Evolutionary conservation across 2,888 invertebrate species (phyloP).

Genomic region (Chalcosyrphus nemorum): DNA sequence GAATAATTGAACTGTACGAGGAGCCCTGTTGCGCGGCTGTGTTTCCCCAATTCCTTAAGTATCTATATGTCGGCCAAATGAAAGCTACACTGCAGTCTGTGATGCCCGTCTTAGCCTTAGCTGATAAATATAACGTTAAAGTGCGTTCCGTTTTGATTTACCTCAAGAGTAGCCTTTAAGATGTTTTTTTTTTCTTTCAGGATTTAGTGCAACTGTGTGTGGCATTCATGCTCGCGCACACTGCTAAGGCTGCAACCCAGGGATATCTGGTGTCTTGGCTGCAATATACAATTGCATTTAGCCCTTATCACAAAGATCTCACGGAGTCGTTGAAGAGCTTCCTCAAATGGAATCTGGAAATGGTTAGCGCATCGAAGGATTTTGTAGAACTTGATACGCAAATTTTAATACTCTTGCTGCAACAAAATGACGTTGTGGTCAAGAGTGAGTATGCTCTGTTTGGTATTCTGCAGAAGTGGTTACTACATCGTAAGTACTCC

Average conservation of each 20-base stretch:
- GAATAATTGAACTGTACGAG: slow-evolving; percentile 92
- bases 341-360: slow-evolving; percentile 95
- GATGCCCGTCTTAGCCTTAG: slow-evolving; percentile 93
- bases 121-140: slow-evolving; percentile 97
- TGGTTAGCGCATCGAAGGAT: slow-evolving; percentile 90
- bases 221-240: slow-evolving; percentile 93
- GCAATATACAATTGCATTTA: slow-evolving; percentile 93
- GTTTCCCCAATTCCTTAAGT: slow-evolving; percentile 94
- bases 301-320: slow-evolving; percentile 83
- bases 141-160: slow-evolving; percentile 81
- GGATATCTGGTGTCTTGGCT: slow-evolving; percentile 94
- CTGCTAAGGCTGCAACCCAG: slow-evolving; percentile 91
- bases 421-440: slow-evolving; percentile 93
- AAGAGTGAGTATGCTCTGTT: slow-evolving; percentile 94
- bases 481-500: slow-evolving; percentile 87
- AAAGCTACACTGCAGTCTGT: slow-evolving; percentile 92
- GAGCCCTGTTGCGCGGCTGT: slow-evolving; percentile 91
- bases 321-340: slow-evolving; percentile 89
- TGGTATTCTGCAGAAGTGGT: slow-evolving; percentile 89
- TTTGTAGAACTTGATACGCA: slow-evolving; percentile 92
- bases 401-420: slow-evolving; percentile 88
- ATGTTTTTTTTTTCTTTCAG: slow-evolving; percentile 78
- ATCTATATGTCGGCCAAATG: slow-evolving; percentile 94
- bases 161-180: not conserved
- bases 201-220: slow-evolving; percentile 92